Base-by-base conservation (phyloP, 2,113 vertebrate genomes). In the Colinus virginianus region DNA sequence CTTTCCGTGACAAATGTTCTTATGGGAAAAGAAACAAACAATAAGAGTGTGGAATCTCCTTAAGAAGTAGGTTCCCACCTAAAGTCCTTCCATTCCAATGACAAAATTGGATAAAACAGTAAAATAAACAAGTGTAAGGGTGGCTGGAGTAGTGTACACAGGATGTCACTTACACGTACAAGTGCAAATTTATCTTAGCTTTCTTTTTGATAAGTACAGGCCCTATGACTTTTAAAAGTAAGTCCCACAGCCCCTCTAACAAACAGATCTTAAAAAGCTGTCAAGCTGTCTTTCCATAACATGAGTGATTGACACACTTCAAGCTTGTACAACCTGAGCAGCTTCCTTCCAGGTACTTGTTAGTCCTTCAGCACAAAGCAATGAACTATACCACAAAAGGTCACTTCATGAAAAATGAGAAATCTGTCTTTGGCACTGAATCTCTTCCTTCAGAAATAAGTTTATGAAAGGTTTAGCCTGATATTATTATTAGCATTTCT, bases 281-380 rank as follows among this genome's bases (percentile, higher is more conserved):
- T 90, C 88, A 95, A 70, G 36, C 88, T 91, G 30, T 75, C 90
- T 94, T 90, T 84, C 95, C 94, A 90, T 53, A 90, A 75, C 53
- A 64, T 62, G 48, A 62, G 76, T 96, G 95, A 97, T 25, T 96
- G 97, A 91, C 94, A 94, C 55, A 11, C 67, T 92, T 96, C 93
- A 91, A 91, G 94, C 91, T 63, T 88, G 49, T 51, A 80, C 23
- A 88, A 13, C 45, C 70, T 72, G 70, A 64, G 28, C 59, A 67
- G 70, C 71, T 76, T 78, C 48, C 67, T 76, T 78, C 48, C 67
- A 80, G 78, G 69, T 11, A 10, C 25, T 38, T 48, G 32, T 87
- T 84, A 81, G 70, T 64, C 86, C 79, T 93, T 56, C 74, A 70
- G 14, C 2, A 32, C 74, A 91, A 63, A 94, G 56, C 17, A 15